Evolutionary conservation across 1,140 invertebrate genomes (phyloP).

Genomic region (Platyura marginata): DNA sequence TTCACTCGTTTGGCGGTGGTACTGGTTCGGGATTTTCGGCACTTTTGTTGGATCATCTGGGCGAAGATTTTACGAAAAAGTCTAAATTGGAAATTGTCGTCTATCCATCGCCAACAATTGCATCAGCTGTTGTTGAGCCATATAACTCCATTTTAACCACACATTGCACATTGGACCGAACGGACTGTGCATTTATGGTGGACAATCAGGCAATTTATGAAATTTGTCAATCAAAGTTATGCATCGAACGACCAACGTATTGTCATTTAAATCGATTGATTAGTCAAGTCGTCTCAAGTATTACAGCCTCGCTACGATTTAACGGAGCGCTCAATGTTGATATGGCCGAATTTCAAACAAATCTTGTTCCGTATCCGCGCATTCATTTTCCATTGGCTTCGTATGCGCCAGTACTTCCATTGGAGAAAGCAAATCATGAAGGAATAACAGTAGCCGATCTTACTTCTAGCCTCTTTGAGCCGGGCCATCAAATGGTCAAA

Average conservation of each 20-base stretch:
- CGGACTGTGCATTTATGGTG: constrained; percentile 68
- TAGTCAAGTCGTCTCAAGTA: constrained; percentile 57
- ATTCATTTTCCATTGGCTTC: constrained; percentile 53
- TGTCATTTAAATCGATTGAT: constrained; percentile 44
- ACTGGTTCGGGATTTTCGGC: constrained; percentile 68
- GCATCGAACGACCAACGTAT: constrained; percentile 42
- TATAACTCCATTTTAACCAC: constrained; percentile 52
- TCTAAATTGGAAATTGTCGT: constrained; percentile 59
- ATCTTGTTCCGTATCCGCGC: constrained; percentile 46
- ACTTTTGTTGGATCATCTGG: constrained; percentile 56
- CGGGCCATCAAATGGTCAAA: constrained; percentile 48
- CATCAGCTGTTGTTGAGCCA: constrained; percentile 34
- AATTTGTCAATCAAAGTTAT: constrained; percentile 43
- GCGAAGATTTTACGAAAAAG: constrained; percentile 56
- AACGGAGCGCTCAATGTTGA: constrained; percentile 62
- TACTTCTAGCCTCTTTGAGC: constrained; percentile 41
- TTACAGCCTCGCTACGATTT: constrained; percentile 58
- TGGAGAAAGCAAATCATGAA: constrained; percentile 41
- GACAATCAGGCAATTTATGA: constrained; percentile 60
- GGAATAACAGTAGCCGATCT: constrained; percentile 48
- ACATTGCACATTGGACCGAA: constrained; percentile 59
- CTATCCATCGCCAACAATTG: constrained; percentile 58
- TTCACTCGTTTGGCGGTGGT: constrained; percentile 65
- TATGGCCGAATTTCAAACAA: constrained; percentile 63
- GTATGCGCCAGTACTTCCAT: constrained; percentile 40